Evolutionary conservation across 2,113 vertebrate genomes (phyloP).

Genomic region (Anarhynchus alexandrinus): DNA sequence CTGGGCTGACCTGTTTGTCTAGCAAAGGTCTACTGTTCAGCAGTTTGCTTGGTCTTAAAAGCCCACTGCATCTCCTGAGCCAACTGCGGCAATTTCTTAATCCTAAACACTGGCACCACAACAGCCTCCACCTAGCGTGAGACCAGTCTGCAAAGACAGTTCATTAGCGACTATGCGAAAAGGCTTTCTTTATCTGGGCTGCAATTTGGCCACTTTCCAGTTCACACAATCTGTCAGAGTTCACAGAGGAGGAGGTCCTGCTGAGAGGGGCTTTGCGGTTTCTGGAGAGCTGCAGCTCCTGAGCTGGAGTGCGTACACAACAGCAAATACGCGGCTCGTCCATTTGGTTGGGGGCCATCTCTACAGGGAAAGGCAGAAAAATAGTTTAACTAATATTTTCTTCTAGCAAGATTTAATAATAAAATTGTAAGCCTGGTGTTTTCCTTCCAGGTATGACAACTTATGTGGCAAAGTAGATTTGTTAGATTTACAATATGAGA

Average conservation of each 20-base stretch:
- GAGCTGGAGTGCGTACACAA: background rate
- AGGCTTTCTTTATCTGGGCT: background rate
- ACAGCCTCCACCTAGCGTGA: rapidly evolving
- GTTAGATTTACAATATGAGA: background rate
- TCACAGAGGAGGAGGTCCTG: background rate
- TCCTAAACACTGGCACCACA: background rate
- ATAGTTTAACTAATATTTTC: background rate
- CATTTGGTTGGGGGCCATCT: background rate
- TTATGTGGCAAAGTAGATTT: background rate
- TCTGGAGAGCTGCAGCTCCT: background rate
- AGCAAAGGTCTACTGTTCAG: background rate
- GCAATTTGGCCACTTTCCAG: background rate
- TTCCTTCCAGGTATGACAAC: background rate
- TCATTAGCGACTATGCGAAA: background rate
- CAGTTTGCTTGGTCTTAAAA: background rate
- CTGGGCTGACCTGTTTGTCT: background rate
- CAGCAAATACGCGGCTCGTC: background rate
- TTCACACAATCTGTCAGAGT: background rate
- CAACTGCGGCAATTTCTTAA: background rate
- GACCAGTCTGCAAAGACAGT: background rate
- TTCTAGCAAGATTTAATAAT: background rate
- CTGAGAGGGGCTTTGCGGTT: background rate
- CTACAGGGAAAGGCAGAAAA: background rate
- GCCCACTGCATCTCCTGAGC: background rate
- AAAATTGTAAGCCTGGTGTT: background rate